Conservation (phyloP, 2,113 vertebrate species). For the Sinocyclocheilus maitianheensis region DNA sequence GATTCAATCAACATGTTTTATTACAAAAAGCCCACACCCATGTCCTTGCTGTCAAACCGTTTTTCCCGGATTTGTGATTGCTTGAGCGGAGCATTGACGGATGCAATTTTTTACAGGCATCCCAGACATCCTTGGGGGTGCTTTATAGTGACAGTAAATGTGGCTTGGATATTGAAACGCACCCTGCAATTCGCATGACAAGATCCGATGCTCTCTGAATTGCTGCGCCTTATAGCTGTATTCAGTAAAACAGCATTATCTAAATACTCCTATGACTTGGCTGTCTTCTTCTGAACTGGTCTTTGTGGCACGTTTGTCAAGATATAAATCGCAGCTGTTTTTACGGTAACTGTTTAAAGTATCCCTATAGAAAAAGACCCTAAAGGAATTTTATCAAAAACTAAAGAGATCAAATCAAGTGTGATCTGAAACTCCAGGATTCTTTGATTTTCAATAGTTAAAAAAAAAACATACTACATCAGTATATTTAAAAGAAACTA, state of each 20-base stretch:
- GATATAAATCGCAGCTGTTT: background rate
- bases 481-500: background rate
- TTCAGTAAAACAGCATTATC: conserved; percentile 39
- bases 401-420: background rate
- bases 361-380: background rate
- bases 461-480: background rate
- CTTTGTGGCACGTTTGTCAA: background rate
- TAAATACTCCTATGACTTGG: conserved; percentile 32
- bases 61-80: conserved; percentile 46
- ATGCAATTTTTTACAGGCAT: conserved; percentile 43
- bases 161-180: conserved; percentile 44
- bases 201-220: conserved; percentile 34
- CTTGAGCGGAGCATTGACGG: conserved; percentile 41
- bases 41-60: conserved; percentile 37
- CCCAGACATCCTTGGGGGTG: conserved; percentile 49
- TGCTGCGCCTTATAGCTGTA: conserved; percentile 26
- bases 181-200: conserved; percentile 40
- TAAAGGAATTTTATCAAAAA: background rate
- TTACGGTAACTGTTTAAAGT: background rate
- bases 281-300: background rate
- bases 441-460: too few species aligned
- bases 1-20: conserved; percentile 49
- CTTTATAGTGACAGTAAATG: conserved; percentile 50
- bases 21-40: background rate
- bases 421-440: background rate